A percentile compares a stretch with the other conserved stretches of the same genome.
phyloP scores from a whole-genome alignment of 2,888 invertebrate species.

The Elmis aenea region DNA sequence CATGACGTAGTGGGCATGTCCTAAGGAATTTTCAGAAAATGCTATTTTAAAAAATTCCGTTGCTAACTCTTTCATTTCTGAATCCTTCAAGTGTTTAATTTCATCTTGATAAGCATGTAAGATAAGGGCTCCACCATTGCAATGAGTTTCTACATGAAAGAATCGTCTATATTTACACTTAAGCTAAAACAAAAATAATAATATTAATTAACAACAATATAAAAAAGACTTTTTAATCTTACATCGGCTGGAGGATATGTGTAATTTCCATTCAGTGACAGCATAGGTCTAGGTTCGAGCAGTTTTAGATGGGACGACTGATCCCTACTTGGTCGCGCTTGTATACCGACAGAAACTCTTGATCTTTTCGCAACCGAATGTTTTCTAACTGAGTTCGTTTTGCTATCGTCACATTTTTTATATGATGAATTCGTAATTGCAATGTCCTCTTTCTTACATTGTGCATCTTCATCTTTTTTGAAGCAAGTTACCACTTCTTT shows the following conservation, averaged over 20 bases:
- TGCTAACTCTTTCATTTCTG: constrained; percentile 73
- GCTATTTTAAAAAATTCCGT: constrained; percentile 84
- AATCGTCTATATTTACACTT: constrained; percentile 60
- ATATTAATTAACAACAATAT: background rate
- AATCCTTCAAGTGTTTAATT: constrained; percentile 64
- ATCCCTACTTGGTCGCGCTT: constrained; percentile 17
- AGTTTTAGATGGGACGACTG: constrained; percentile 15
- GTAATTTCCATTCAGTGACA: constrained; percentile 38
- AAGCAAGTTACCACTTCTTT: no score
- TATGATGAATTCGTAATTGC: constrained; percentile 4
- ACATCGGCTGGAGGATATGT: constrained; percentile 42
- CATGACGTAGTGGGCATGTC: constrained; percentile 88
- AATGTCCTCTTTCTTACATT: no score
- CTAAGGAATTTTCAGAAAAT: constrained; percentile 80
- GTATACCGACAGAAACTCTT: constrained; percentile 21
- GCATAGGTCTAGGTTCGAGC: constrained; percentile 25
- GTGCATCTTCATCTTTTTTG: constrained; percentile 12
- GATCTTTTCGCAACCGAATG: constrained; percentile 6
- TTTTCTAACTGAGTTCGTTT: constrained; percentile 2
- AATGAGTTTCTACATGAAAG: constrained; percentile 86
- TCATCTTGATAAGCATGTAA: constrained; percentile 90
- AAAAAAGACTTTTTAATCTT: constrained; percentile 25
- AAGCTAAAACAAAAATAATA: constrained; percentile 25
- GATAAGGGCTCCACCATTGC: constrained; percentile 91
- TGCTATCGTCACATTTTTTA: constrained; percentile 7